A percentile compares a stretch with the other conserved stretches of the same genome.
Conservation (phyloP, 2,797 vertebrate species). For the Apogon talboti region DNA sequence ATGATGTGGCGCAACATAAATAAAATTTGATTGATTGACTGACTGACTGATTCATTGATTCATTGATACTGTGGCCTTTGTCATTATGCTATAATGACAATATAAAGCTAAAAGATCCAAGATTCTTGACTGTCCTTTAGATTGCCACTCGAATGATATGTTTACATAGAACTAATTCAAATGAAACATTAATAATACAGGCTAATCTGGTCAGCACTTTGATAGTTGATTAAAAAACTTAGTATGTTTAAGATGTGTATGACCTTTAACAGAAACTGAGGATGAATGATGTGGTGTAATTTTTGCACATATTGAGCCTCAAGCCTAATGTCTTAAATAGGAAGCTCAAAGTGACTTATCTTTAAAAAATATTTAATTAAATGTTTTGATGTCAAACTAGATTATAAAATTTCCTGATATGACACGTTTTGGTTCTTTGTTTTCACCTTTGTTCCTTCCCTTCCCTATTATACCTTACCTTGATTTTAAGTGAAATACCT, state of each 20-base stretch:
- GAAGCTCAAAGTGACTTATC: conserved; percentile 30
- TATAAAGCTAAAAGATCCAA: background rate
- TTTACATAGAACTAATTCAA: too few species aligned
- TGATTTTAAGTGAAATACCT: conserved; percentile 29
- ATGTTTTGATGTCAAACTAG: conserved; percentile 24
- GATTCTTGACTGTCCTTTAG: too few species aligned
- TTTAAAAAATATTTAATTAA: conserved; percentile 15
- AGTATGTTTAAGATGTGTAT: too few species aligned
- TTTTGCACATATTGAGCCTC: conserved; percentile 1
- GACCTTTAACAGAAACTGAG: too few species aligned
- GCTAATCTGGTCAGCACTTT: too few species aligned
- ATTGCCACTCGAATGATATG: too few species aligned
- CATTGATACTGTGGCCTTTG: background rate
- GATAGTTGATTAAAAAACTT: too few species aligned
- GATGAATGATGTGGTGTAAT: background rate
- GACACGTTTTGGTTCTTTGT: background rate
- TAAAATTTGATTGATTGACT: too few species aligned
- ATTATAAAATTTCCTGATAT: conserved; percentile 24
- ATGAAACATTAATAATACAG: too few species aligned
- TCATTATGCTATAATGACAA: conserved; percentile 23
- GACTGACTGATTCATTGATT: background rate
- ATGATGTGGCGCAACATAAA: too few species aligned
- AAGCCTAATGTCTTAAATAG: background rate
- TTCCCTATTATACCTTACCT: background rate
- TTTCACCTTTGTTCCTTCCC: conserved; percentile 6